These are phyloP conservation scores for Allenopithecus nigroviridis DNA, from an alignment of 2,797 vertebrate genomes.

Conservation along the genomic window DNA sequence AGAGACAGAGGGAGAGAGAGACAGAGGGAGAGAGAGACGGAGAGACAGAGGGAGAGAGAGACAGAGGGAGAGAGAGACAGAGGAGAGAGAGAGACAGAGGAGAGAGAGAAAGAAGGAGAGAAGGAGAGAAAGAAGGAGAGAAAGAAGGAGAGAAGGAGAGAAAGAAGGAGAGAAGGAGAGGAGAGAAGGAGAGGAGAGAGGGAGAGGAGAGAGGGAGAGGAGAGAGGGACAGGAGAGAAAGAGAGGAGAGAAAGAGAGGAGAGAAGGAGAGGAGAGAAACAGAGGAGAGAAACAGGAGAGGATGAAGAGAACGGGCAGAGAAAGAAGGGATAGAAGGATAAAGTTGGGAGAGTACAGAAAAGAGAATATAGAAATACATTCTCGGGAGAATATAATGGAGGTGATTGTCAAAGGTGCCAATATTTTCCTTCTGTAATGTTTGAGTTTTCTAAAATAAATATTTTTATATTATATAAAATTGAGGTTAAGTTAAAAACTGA, in stretches of 20 bases:
- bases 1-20: background rate
- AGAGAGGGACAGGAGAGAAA: background rate
- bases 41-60: background rate
- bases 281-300: background rate
- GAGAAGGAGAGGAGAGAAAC: too few relatives aligned
- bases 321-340: background rate
- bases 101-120: background rate
- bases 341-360: background rate
- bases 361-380: background rate
- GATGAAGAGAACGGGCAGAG: background rate
- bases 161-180: background rate
- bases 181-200: background rate
- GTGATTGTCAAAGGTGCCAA: background rate
- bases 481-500: background rate
- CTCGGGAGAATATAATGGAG: background rate
- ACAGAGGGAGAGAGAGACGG: accelerated
- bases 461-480: background rate
- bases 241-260: background rate
- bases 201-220: too few relatives aligned
- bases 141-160: accelerated
- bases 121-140: too few relatives aligned
- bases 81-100: background rate
- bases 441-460: background rate
- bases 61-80: accelerated
- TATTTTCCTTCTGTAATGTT: background rate